Evolutionary conservation across 2,797 vertebrate genomes (phyloP), one percentile per base, ranked within the genome.

Genomic region (Sebastiscus tertius): DNA sequence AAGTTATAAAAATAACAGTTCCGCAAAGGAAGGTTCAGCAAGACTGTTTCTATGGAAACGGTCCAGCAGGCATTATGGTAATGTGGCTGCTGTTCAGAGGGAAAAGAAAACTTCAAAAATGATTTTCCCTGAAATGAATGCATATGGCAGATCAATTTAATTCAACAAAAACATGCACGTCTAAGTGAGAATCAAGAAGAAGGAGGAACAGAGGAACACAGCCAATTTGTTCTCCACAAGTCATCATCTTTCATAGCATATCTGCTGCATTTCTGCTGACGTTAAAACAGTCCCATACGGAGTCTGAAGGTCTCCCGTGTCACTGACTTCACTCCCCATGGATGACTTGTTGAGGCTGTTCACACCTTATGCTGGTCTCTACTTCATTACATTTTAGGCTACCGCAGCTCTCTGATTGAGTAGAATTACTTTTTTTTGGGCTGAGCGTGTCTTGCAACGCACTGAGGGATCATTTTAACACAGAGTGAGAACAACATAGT

Each of bases 21-120:
- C 20, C 20, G 56, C 58, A 26, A 73, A 88, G 42, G 24, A 62
- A 80, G 24, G 20, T 67, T 82, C 62, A 83, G 18, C 55, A 27
- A 36, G 62, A 46, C 54, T 13, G 89, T 90, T 88, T 80, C 82
- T 67, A 92, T 90, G 90, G 86, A 79, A 89, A 88, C 90, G 26
- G 74, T 42, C 78, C 36, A 69, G 55, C 62, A 24, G 66, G 75
- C 54, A 74, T 78, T 83, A 86, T 79, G 75, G 22, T 82, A 86
- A 88, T 84, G 66, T 18, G 10, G 67, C 11, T 54, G 58, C 66
- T 70, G 64, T 69, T 74, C 69, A 68, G 74, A 80, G 56, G 71
- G 63, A 82, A 83, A 78, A 24, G 22, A 46, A 84, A 84, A 82
- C 56, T 74, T 79, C 59, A 36, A 55, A 70, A 74, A 79, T 63